Base-by-base conservation (phyloP, 2,113 vertebrate genomes). In the Sander vitreus region DNA sequence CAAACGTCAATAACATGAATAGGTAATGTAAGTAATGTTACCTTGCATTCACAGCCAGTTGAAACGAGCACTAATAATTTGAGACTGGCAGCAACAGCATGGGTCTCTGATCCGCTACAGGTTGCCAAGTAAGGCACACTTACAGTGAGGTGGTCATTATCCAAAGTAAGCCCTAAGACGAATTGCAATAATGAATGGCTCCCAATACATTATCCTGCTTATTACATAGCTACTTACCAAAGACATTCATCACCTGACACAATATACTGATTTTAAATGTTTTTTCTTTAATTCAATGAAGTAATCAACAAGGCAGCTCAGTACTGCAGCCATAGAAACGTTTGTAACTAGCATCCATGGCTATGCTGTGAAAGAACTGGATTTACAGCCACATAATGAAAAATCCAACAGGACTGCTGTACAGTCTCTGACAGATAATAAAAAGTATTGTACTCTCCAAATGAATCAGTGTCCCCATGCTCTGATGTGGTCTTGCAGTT, bases 121-220 rank as follows among this genome's bases (percentile, higher is more conserved):
- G 88, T 90, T 91, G 86, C 87, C 90, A 91, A 92, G 84, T 78
- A 50, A 85, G 73, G 80, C 83, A 55, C 73, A 48, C 83, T 78
- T 63, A 84, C 82, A 88, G 79, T 11, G 30, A 78, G 73, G 76
- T 60, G 79, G 90, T 75, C 89, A 88, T 92, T 91, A 91, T 21
- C 43, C 75, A 90, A 85, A 88, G 88, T 85, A 85, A 85, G 83
- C 80, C 76, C 53, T 15, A n/a, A 87, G 78, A 87, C 76, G 57
- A 86, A 85, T 80, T 65, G 67, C 80, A 91, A 82, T 88, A 89
- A 86, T 81, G 73, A 91, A 88, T 67, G 82, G 53, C 85, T 87
- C 58, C 33, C 76, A 75, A 69, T 72, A 72, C 77, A 78, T 91
- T 91, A 88, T 69, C 73, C 73, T 70, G 30, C 73, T 60, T 83